These are phyloP conservation scores for Oryzias celebensis DNA, from an alignment of 2,113 vertebrate genomes.

Conservation along the genomic window DNA sequence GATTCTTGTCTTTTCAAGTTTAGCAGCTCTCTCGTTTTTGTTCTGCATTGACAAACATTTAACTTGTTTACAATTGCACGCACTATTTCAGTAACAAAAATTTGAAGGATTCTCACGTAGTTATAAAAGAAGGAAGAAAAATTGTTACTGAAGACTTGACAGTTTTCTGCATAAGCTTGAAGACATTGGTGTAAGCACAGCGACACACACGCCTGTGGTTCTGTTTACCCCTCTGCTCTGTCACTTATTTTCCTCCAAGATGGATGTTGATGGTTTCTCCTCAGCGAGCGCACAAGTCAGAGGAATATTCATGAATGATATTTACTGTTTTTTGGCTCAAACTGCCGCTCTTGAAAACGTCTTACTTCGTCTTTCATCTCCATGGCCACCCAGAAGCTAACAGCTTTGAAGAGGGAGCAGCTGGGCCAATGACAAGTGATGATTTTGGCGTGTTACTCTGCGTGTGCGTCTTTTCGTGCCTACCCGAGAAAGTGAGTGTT, in stretches of 20 bases:
- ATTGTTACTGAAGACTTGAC: no score
- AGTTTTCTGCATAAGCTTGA: no score
- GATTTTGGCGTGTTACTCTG: constrained; percentile 51
- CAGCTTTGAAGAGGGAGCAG: constrained; percentile 66
- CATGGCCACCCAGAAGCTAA: constrained; percentile 66
- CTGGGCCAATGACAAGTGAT: constrained; percentile 70
- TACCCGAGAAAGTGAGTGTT: constrained; percentile 43
- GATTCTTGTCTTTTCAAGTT: no score
- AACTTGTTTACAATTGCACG: no score
- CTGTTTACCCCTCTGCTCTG: constrained; percentile 8
- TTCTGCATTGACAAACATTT: no score
- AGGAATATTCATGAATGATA: constrained; percentile 40
- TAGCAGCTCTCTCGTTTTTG: no score
- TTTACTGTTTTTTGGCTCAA: constrained; percentile 38
- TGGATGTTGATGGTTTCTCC: constrained; percentile 16
- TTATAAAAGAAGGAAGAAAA: no score
- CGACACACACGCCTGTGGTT: not conserved
- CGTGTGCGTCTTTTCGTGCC: constrained; percentile 28
- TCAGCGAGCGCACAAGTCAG: constrained; percentile 13
- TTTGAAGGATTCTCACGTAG: no score
- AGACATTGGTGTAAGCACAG: not conserved
- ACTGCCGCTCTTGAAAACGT: constrained; percentile 43
- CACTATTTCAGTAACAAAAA: no score
- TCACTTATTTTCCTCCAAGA: constrained; percentile 24
- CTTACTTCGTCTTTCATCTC: constrained; percentile 43